These are phyloP conservation scores for Drosophila meridionalis DNA, from an alignment of 2,888 invertebrate species.

Conservation along the genomic window DNA sequence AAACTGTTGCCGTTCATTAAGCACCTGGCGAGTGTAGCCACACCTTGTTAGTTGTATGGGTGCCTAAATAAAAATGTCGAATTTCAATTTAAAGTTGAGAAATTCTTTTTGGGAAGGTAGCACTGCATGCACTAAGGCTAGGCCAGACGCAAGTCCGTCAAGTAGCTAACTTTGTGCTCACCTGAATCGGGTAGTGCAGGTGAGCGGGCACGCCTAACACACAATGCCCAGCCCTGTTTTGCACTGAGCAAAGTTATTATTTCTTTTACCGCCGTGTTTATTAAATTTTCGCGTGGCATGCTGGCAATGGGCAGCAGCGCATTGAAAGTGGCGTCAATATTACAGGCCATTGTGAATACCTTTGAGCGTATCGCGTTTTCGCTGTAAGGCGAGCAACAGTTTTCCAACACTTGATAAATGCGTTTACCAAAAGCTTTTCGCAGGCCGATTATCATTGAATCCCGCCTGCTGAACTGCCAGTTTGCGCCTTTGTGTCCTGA, in stretches of 20 bases:
- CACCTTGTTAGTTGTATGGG: conserved; percentile 22
- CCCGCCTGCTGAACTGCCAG: not conserved
- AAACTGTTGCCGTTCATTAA: conserved; percentile 59
- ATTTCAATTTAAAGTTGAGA: conserved; percentile 59
- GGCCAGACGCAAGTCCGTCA: conserved; percentile 22
- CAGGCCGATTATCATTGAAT: conserved; percentile 20
- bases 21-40: conserved; percentile 36
- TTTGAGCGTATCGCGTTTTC: conserved; percentile 26
- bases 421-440: conserved; percentile 15
- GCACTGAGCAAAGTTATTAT: conserved; percentile 53
- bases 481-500: conserved; percentile 9
- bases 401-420: conserved; percentile 25
- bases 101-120: conserved; percentile 8
- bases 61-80: conserved; percentile 47
- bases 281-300: conserved; percentile 48
- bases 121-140: conserved; percentile 35
- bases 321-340: conserved; percentile 44
- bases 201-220: conserved; percentile 23
- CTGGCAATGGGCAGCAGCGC: conserved; percentile 29
- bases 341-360: conserved; percentile 31
- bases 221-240: conserved; percentile 44
- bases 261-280: conserved; percentile 37
- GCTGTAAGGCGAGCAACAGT: conserved; percentile 34
- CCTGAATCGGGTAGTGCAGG: conserved; percentile 41
- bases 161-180: conserved; percentile 40